Conservation (phyloP, 1,140 invertebrate genomes). For the Eubasilissa regina region DNA sequence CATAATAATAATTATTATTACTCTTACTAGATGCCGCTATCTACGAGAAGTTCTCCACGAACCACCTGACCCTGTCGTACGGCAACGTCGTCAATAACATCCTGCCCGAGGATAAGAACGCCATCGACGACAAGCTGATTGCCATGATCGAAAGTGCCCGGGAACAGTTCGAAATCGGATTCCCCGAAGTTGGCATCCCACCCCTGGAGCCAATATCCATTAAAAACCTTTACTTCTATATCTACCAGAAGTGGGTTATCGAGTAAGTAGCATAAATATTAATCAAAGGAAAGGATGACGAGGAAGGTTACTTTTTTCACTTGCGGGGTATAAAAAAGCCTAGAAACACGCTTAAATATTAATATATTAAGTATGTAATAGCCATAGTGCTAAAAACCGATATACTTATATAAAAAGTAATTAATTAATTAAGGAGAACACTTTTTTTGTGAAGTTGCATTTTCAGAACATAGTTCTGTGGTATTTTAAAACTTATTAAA, state of each 20-base stretch:
- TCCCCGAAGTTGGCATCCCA: conserved; percentile 35
- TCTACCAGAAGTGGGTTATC: conserved; percentile 32
- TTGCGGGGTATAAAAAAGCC: too few species aligned
- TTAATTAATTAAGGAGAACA: too few species aligned
- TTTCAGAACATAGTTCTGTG: too few species aligned
- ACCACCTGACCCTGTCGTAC: conserved; percentile 1
- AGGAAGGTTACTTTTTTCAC: too few species aligned
- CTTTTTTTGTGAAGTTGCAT: too few species aligned
- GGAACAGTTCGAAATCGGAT: conserved; percentile 7
- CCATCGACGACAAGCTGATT: conserved; percentile 32
- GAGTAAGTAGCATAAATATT: conserved; percentile 6
- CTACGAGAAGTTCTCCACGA: conserved; percentile 1
- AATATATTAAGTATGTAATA: too few species aligned
- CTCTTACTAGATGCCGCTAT: conserved; percentile 2
- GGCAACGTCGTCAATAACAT: not conserved
- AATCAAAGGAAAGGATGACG: not conserved
- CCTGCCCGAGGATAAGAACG: not conserved
- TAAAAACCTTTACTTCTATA: not conserved
- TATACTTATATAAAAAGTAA: too few species aligned
- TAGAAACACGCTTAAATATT: too few species aligned
- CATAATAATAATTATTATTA: not conserved
- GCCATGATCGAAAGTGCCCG: conserved; percentile 22
- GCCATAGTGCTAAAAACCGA: too few species aligned
- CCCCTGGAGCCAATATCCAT: conserved; percentile 23
- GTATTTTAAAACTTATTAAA: too few species aligned